Evolutionary conservation across 2,113 vertebrate genomes (phyloP).

Genomic region (Mola mola): DNA sequence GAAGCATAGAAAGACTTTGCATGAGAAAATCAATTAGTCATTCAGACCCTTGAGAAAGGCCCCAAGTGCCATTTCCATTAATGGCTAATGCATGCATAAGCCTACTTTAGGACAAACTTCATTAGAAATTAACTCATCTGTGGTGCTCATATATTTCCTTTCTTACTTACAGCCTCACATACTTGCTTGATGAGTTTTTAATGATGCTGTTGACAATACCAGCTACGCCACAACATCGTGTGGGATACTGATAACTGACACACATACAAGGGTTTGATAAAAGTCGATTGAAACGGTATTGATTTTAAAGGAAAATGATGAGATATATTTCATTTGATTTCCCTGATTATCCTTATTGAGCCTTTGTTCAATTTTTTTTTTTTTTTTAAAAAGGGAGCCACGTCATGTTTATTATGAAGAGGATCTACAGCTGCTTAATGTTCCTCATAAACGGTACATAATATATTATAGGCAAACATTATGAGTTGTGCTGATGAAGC

Average conservation of each 20-base stretch:
- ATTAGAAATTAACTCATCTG: slow-evolving; percentile 33
- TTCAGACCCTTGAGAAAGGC: background rate
- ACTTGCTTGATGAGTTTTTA: slow-evolving; percentile 48
- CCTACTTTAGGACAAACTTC: slow-evolving; percentile 30
- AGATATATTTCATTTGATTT: too few relatives aligned
- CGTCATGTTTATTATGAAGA: slow-evolving; percentile 5
- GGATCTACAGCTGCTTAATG: background rate
- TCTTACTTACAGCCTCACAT: slow-evolving; percentile 25
- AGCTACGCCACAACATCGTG: slow-evolving; percentile 1
- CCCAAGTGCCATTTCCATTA: slow-evolving; percentile 6
- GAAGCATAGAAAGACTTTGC: slow-evolving; percentile 12
- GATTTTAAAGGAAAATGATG: too few relatives aligned
- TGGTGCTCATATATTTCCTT: slow-evolving; percentile 11
- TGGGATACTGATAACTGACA: slow-evolving; percentile 12
- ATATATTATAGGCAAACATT: slow-evolving; percentile 25
- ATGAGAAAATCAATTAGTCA: slow-evolving; percentile 49
- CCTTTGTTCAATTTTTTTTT: too few relatives aligned
- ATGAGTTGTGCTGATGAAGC: slow-evolving; percentile 27
- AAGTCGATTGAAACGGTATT: too few relatives aligned
- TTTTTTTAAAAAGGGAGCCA: too few relatives aligned
- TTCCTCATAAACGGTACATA: slow-evolving; percentile 20
- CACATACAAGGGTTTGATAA: too few relatives aligned
- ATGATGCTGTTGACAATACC: slow-evolving; percentile 45
- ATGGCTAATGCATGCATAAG: slow-evolving; percentile 10
- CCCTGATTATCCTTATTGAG: too few relatives aligned